Base-by-base conservation (phyloP, 2,113 vertebrate species). In the Ceratotherium simum region DNA sequence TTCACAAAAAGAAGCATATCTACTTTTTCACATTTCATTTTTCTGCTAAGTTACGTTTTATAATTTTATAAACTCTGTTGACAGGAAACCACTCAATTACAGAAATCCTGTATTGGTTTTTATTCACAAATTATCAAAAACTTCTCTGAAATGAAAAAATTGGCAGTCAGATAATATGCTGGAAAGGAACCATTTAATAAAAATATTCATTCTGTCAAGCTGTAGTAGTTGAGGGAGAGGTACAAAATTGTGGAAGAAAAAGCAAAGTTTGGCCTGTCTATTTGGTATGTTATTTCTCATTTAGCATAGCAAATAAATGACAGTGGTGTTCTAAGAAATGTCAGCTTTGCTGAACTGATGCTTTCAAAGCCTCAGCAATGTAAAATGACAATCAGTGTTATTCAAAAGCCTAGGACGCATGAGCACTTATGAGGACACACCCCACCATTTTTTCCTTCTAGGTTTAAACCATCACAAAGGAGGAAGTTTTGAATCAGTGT, bases 21-120 rank as follows among this genome's bases (percentile, higher is more conserved):
- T 54, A 36, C 17, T 70, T 54, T 60, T 80, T 69, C 51, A 21
- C 33, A 60, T 39, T 76, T 51, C 70, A 75, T 64, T 60, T 93
- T 79, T 29, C 39, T 48, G 48, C 6, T 67, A 27, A 51, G 25
- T 81, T 60, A n/a, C 48, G 78, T 76, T 87, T 95, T 73, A 62
- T 65, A 91, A 92, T 76, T 87, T 95, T 73, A 62, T 65, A 91
- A 92, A 39, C 42, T 72, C 27, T 23, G 5, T 78, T 95, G 65
- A 95, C 31, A 79, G 79, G 92, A 93, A 95, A 91, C 81, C n/a
- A 62, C 54, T 95, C 76, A 95, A 76, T 72, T 54, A 80, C 27
- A 95, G 70, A 92, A 93, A 76, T 64, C 65, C 69, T 56, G 7
- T 42, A 64, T 78, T 67, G 80, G 70, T 85, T 90, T 54, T 88